Evolutionary conservation across 2,888 invertebrate species (phyloP), one percentile per base, ranked within the genome.

Genomic region (Harmothoe impar): DNA sequence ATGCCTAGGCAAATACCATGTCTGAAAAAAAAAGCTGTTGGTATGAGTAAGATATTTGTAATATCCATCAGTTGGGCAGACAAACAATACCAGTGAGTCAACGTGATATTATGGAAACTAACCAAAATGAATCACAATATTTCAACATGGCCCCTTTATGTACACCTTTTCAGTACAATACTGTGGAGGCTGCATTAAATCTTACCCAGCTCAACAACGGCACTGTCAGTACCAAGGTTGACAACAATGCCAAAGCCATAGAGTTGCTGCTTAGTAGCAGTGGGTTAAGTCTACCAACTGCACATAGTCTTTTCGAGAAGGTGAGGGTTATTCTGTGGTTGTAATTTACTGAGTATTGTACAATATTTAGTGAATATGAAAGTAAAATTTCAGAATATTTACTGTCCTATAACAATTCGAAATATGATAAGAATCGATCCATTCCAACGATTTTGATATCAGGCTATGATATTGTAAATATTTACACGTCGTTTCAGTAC

Each of bases 191-290:
- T 0, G 43, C 84, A 29, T 51, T 84, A 35, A 84, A 84, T 51
- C 20, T 84, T 33, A 84, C 84, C 23, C 43, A 51, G 84, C 33
- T 43, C 1, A 23, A 84, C 10, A 84, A 84, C 33, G 84, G 35
- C 43, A 43, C 84, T 84, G 84, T 84, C 23, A 35, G 23, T 35
- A 84, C 84, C 43, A 51, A 84, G 84, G 84, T 84, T 51, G 43
- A 51, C 43, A 35, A 84, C 23, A 84, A 84, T 84, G 84, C 43
- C 84, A 84, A 84, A 51, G 84, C 84, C 29, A 84, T 84, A 12
- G 51, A 84, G 5, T 35, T 51, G 43, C 33, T 84, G 84, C 84
- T 84, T 12, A 84, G 84, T 17, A 72, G 5, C 25, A 72, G 72
- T 31, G 72, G 72, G 3, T 29, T 72, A 72, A 72, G 25, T 72